phyloP scores from a whole-genome alignment of 1,140 invertebrate genomes.

The Antheraea mylitta region DNA sequence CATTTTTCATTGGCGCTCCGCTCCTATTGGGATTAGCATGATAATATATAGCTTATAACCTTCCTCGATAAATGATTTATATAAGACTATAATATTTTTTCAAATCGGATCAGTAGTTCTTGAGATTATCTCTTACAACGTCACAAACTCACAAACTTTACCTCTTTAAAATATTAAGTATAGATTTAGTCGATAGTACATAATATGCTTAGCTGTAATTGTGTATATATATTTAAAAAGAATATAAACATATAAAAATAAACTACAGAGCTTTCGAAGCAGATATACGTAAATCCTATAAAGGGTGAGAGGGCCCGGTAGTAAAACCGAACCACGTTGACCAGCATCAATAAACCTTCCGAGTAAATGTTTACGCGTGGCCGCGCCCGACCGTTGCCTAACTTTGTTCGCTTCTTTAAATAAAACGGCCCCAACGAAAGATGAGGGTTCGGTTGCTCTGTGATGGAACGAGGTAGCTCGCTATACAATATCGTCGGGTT shows the following conservation, averaged over 20 bases:
- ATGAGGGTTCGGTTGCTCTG: slow-evolving; percentile 27
- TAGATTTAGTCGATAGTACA: no score
- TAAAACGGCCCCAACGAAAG: slow-evolving; percentile 33
- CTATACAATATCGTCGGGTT: slow-evolving; percentile 14
- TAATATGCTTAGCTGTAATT: no score
- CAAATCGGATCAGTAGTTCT: no score
- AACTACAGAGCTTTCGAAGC: slow-evolving; percentile 6
- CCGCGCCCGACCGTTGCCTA: slow-evolving; percentile 32
- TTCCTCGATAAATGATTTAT: no score
- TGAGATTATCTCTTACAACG: no score
- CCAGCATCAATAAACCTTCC: slow-evolving; percentile 52
- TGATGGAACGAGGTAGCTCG: slow-evolving; percentile 22
- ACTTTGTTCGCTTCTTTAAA: slow-evolving; percentile 46
- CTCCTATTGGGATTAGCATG: no score
- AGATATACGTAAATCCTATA: slow-evolving; percentile 27
- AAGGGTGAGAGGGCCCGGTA: slow-evolving; percentile 22
- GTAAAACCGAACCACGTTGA: slow-evolving; percentile 39
- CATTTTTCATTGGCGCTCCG: no score
- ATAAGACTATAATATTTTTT: no score
- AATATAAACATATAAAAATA: neutral
- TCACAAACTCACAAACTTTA: no score
- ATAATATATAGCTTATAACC: no score
- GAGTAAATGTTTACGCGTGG: slow-evolving; percentile 57
- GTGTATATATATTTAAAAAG: no score
- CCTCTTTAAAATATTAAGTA: no score